phyloP scores from a whole-genome alignment of 2,888 invertebrate genomes.

The Oscheius sp. region DNA sequence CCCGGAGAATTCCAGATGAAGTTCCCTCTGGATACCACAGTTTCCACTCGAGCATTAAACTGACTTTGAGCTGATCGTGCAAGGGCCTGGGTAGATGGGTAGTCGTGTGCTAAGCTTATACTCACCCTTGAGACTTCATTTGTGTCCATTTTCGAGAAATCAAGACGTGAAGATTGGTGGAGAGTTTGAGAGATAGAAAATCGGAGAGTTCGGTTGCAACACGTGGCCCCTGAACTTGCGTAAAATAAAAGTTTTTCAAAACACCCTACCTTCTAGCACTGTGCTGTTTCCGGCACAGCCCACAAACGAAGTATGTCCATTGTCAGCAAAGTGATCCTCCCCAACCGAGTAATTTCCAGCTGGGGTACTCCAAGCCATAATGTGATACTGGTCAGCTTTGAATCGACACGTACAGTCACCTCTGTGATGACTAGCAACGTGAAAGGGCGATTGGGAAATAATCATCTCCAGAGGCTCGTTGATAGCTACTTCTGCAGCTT shows the following conservation, averaged over 20 bases:
- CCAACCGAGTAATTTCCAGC: too few species aligned
- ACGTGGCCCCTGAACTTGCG: conserved; percentile 18
- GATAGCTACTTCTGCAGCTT: conserved; percentile 19
- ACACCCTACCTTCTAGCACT: conserved; percentile 8
- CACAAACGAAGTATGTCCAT: conserved; percentile 16
- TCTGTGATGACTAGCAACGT: too few species aligned
- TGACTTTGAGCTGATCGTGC: conserved; percentile 6
- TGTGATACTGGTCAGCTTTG: too few species aligned
- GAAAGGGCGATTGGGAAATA: neutral
- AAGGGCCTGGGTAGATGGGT: neutral
- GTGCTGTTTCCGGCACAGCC: conserved; percentile 7
- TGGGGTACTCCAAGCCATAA: too few species aligned
- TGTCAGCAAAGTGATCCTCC: too few species aligned
- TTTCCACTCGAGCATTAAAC: conserved; percentile 5
- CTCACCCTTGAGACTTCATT: conserved; percentile 3
- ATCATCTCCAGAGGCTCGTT: conserved; percentile 19
- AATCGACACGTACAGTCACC: too few species aligned
- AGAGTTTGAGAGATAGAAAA: conserved; percentile 12
- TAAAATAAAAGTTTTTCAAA: neutral
- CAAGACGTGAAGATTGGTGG: conserved; percentile 5
- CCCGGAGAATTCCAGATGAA: conserved; percentile 7
- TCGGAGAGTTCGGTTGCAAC: conserved; percentile 14
- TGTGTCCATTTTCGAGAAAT: conserved; percentile 20
- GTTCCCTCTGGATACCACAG: conserved; percentile 19
- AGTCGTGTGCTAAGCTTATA: too few species aligned